Percentiles rank a stretch among this genome's conserved stretches.
phyloP scores from a whole-genome alignment of 2,113 vertebrate genomes.

The Stigmatopora argus region DNA sequence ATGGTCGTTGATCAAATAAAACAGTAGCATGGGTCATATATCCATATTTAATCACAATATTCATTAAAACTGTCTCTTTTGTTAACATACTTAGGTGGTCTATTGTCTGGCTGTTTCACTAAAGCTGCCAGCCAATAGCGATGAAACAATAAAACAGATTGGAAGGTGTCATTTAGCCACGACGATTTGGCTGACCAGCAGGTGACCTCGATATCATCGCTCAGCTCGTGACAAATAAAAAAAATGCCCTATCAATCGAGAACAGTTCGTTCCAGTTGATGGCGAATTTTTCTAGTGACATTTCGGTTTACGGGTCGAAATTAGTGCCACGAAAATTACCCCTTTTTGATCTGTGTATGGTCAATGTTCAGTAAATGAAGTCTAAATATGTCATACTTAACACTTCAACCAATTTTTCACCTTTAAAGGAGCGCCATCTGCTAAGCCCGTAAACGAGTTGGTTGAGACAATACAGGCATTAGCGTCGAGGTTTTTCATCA shows the following conservation, averaged over 20 bases:
- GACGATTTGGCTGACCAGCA: conserved; percentile 61
- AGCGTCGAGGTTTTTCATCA: no score
- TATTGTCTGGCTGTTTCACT: not conserved
- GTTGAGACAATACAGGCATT: not conserved
- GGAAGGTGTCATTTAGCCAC: conserved; percentile 45
- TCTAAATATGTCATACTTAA: not conserved
- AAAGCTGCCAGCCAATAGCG: conserved; percentile 53
- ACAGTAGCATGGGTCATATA: conserved; percentile 67
- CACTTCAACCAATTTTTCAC: not conserved
- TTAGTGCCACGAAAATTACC: not conserved
- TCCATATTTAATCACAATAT: conserved; percentile 60
- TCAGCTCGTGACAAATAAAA: conserved; percentile 52
- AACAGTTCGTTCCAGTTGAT: conserved; percentile 13
- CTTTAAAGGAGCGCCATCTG: not conserved
- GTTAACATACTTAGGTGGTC: not conserved
- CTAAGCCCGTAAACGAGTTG: not conserved
- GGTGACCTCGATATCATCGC: conserved; percentile 54
- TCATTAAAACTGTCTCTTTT: conserved; percentile 46
- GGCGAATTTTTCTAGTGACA: conserved; percentile 9
- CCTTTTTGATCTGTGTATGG: not conserved
- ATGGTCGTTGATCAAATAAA: conserved; percentile 52
- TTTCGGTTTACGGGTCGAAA: no score
- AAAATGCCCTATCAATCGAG: conserved; percentile 48
- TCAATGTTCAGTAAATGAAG: not conserved
- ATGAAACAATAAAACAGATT: conserved; percentile 57